Conservation (phyloP, 2,113 vertebrate genomes). For the Pundamilia nyererei region DNA sequence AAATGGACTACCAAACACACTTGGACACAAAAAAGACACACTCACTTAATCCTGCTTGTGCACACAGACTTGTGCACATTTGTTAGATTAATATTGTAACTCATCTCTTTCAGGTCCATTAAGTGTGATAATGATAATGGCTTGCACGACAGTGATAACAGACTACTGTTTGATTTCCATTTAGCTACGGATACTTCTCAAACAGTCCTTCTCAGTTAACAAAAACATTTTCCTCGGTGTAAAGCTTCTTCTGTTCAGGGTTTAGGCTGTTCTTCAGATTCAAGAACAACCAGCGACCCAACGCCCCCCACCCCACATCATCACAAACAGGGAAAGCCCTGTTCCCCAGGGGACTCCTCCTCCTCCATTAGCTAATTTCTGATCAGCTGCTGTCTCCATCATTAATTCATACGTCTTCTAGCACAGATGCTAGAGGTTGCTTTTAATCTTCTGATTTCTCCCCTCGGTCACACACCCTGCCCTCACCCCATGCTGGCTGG, state of each 20-base stretch:
- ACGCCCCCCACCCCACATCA: neutral
- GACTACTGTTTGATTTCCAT: neutral
- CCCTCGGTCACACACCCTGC: neutral
- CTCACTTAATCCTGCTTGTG: neutral
- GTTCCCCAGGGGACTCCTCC: slow-evolving; percentile 38
- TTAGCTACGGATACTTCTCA: neutral
- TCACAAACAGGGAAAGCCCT: slow-evolving; percentile 35
- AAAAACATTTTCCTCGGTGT: neutral
- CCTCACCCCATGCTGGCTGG: neutral
- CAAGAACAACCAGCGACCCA: slow-evolving; percentile 32
- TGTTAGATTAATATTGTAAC: neutral
- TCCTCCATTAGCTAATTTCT: slow-evolving; percentile 71
- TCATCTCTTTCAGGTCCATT: neutral
- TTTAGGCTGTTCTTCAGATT: neutral
- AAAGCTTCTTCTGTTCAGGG: slow-evolving; percentile 17
- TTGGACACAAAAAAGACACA: neutral
- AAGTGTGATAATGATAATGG: neutral
- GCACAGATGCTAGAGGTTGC: slow-evolving; percentile 55
- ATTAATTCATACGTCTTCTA: slow-evolving; percentile 66
- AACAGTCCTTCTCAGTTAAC: neutral
- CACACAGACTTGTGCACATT: neutral
- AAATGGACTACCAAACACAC: neutral
- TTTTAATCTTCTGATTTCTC: slow-evolving; percentile 60
- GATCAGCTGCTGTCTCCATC: slow-evolving; percentile 68
- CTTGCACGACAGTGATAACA: neutral